These are phyloP conservation scores for Caretta caretta DNA, from an alignment of 2,113 vertebrate species.

Conservation along the genomic window DNA sequence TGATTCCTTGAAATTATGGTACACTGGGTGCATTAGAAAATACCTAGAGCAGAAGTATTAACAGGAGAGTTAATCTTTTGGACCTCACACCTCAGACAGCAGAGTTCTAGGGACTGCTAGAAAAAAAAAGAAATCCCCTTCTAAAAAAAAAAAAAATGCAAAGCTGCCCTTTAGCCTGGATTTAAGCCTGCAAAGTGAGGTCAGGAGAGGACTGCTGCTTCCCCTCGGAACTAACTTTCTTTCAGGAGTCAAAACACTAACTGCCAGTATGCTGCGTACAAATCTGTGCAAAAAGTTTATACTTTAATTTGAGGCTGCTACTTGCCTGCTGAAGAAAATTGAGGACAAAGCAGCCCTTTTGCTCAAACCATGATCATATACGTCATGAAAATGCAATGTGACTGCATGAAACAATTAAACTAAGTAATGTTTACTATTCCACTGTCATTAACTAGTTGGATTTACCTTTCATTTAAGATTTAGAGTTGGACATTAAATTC, in stretches of 20 bases:
- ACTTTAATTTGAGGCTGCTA: conserved; percentile 59
- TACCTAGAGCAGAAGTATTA: background rate
- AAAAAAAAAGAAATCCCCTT: background rate
- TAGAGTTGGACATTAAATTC: conserved; percentile 39
- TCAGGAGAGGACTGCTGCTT: background rate
- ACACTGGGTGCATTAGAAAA: background rate
- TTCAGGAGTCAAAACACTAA: conserved; percentile 13
- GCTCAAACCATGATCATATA: conserved; percentile 52
- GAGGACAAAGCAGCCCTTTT: conserved; percentile 23
- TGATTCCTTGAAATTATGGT: background rate
- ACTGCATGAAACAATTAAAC: conserved; percentile 50
- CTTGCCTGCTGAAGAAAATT: conserved; percentile 22
- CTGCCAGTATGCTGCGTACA: background rate
- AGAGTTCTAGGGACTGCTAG: background rate
- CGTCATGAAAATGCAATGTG: conserved; percentile 31
- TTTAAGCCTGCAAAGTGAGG: background rate
- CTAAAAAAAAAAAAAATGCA: background rate
- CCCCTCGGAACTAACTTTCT: accelerated
- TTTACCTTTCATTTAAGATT: conserved; percentile 69
- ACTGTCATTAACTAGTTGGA: conserved; percentile 48
- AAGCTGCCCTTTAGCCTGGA: background rate
- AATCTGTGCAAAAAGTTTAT: conserved; percentile 39
- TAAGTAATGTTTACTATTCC: conserved; percentile 31
- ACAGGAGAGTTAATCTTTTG: background rate
- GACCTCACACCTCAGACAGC: background rate